Evolutionary conservation across 1,140 invertebrate genomes (phyloP).

Genomic region (Lepidostoma basale): DNA sequence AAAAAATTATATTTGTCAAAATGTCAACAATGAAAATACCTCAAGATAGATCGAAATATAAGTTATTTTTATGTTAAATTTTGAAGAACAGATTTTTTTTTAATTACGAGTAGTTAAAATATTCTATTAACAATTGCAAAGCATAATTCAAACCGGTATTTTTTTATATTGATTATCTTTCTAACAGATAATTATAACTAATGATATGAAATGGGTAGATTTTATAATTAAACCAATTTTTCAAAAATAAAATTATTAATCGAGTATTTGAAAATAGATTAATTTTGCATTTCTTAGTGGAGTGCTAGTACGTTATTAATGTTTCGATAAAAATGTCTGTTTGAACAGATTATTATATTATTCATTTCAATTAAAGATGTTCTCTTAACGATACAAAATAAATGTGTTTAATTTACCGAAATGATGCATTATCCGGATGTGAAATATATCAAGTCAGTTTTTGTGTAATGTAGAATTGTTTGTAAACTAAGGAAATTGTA

Average conservation of each 20-base stretch:
- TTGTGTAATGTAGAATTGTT: constrained; percentile 12
- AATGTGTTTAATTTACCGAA: background rate
- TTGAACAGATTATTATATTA: background rate
- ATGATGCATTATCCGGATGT: constrained; percentile 2
- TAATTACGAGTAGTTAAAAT: no score
- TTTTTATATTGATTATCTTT: background rate
- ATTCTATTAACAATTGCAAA: background rate
- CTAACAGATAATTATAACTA: background rate
- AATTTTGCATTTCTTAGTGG: no score
- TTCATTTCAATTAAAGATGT: background rate
- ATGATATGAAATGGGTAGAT: background rate
- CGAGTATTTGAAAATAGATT: no score
- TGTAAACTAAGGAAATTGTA: constrained; percentile 37
- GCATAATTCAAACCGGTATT: background rate
- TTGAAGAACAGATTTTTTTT: no score
- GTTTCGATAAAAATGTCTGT: background rate
- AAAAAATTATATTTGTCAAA: no score
- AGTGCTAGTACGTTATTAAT: no score
- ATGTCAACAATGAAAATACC: no score
- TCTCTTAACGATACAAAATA: background rate
- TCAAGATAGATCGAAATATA: no score
- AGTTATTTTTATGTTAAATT: no score
- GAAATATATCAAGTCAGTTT: constrained; percentile 6
- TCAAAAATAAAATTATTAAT: no score
- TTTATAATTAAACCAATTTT: background rate